Evolutionary conservation across 2,797 vertebrate genomes (phyloP).

Genomic region (Tinamus major): DNA sequence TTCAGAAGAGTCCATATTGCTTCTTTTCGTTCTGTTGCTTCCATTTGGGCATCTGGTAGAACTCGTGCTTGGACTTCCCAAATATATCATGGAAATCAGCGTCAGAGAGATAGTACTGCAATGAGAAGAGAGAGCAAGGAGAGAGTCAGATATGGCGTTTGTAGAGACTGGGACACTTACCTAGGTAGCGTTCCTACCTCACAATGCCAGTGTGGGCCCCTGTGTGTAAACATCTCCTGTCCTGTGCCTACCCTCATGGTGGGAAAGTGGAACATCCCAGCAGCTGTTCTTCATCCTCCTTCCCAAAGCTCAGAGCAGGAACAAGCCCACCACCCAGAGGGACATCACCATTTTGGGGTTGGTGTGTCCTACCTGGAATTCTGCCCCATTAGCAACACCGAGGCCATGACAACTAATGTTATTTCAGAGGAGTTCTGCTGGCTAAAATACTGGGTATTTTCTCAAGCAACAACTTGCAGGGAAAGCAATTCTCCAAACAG

Average conservation of each 20-base stretch:
- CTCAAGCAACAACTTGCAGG: not conserved
- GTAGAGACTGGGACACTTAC: not conserved
- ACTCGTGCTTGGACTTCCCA: constrained; percentile 85
- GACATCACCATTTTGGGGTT: not conserved
- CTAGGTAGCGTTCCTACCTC: not conserved
- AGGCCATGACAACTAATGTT: not conserved
- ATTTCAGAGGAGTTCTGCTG: not conserved
- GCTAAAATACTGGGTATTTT: not conserved
- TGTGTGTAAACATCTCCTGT: not conserved
- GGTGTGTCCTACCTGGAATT: not conserved
- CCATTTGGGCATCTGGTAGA: constrained; percentile 90
- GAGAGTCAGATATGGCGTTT: not conserved
- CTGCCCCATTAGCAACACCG: not conserved
- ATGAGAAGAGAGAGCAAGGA: not conserved
- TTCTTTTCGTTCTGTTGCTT: constrained; percentile 91
- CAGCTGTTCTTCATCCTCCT: not conserved
- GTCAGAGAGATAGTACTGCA: constrained; percentile 88
- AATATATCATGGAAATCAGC: constrained; percentile 88
- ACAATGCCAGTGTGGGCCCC: not conserved
- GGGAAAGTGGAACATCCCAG: not conserved
- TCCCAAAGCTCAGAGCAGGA: not conserved
- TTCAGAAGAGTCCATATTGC: constrained; percentile 89
- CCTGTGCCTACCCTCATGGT: not conserved
- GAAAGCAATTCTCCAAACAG: not conserved
- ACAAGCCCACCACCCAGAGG: not conserved